phyloP scores from a whole-genome alignment of 2,113 vertebrate species.

The Pterophyllum scalare region DNA sequence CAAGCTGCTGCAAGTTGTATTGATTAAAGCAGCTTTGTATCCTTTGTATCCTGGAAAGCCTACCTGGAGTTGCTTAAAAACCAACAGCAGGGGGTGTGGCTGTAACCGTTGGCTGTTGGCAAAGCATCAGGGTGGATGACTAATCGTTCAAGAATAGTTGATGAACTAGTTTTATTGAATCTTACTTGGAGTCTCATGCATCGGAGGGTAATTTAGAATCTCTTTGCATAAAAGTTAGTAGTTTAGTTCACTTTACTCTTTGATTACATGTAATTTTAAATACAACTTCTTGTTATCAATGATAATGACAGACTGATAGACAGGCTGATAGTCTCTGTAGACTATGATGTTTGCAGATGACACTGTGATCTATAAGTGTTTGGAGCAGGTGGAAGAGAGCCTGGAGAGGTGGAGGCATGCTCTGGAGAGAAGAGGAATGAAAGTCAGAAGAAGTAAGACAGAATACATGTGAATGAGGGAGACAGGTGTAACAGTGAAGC shows the following conservation, averaged over 20 bases:
- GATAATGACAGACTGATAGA: not conserved
- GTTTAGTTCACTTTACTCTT: not conserved
- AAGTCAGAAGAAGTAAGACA: not conserved
- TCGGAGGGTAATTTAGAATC: not conserved
- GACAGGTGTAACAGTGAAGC: too few relatives aligned
- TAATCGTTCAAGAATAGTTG: constrained; percentile 2
- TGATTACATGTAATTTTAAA: not conserved
- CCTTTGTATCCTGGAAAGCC: constrained; percentile 37
- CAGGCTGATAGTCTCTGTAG: not conserved
- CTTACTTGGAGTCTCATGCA: not conserved
- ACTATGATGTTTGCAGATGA: not conserved
- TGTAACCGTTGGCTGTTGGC: constrained; percentile 54
- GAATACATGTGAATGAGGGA: not conserved
- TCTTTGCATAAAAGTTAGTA: not conserved
- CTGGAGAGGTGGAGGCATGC: not conserved
- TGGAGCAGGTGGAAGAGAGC: not conserved
- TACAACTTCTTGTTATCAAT: not conserved
- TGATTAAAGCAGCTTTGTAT: constrained; percentile 15
- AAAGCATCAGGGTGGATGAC: not conserved
- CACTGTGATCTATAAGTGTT: not conserved
- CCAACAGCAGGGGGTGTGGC: constrained; percentile 28
- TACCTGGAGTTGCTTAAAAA: constrained; percentile 13
- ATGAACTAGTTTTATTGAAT: constrained; percentile 33
- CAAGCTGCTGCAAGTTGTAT: constrained; percentile 47
- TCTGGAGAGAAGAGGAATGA: not conserved